These are phyloP conservation scores for Rhineura floridana DNA, from an alignment of 2,113 vertebrate genomes.

Conservation along the genomic window DNA sequence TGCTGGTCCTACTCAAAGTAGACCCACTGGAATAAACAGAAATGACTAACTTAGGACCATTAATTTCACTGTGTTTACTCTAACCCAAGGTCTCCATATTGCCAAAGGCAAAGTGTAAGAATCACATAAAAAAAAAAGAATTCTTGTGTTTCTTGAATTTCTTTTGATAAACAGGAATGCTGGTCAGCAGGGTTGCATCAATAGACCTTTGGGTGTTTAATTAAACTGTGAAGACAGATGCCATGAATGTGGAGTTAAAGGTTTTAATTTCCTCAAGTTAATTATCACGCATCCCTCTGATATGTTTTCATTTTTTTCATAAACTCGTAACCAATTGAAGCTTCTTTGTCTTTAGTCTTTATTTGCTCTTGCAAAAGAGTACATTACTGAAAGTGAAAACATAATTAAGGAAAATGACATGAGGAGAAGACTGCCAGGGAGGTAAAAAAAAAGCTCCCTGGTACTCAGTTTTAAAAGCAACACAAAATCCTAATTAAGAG, in stretches of 20 bases:
- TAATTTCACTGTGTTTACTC: no score
- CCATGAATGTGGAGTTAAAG: slow-evolving; percentile 26
- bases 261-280: background rate
- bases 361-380: background rate
- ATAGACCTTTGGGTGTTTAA: background rate
- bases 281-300: slow-evolving; percentile 40
- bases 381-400: background rate
- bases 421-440: background rate
- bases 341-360: slow-evolving; percentile 34
- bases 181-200: background rate
- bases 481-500: slow-evolving; percentile 25
- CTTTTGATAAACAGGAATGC: background rate
- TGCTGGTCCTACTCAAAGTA: no score
- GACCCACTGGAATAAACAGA: no score
- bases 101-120: background rate
- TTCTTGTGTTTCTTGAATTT: background rate
- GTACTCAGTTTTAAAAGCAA: slow-evolving; percentile 20
- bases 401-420: background rate
- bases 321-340: slow-evolving; percentile 56
- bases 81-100: background rate
- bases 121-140: background rate
- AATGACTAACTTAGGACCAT: no score
- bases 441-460: background rate
- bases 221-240: background rate
- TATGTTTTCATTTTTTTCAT: slow-evolving; percentile 60